Conservation (phyloP, 2,797 vertebrate genomes). For the Myotis pilosus region DNA sequence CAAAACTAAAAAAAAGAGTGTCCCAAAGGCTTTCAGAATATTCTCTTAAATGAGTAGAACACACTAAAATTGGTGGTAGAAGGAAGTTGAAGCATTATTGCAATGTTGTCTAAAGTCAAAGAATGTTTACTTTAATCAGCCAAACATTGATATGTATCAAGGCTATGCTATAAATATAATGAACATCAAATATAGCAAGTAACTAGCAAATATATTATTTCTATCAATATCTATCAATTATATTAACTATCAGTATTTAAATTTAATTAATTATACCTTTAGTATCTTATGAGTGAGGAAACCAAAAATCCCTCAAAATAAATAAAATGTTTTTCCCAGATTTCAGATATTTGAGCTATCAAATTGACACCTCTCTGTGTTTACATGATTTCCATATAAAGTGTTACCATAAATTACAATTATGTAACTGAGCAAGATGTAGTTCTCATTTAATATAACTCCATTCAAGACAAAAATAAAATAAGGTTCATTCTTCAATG, state of each 20-base stretch:
- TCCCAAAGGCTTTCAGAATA: neutral
- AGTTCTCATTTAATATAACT: neutral
- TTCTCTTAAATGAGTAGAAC: neutral
- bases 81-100: neutral
- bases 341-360: neutral
- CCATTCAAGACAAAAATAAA: slow-evolving; percentile 16
- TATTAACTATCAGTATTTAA: neutral
- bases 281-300: neutral
- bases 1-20: neutral
- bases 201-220: slow-evolving; percentile 15
- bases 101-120: neutral
- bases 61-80: neutral
- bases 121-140: neutral
- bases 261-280: neutral
- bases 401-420: neutral
- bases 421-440: neutral
- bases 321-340: neutral
- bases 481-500: neutral
- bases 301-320: neutral
- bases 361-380: neutral
- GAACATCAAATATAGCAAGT: neutral
- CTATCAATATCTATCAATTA: neutral
- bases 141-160: neutral
- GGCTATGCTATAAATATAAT: neutral
- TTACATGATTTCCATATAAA: neutral